Percentiles rank a stretch among this genome's conserved stretches.
phyloP scores from a whole-genome alignment of 2,797 vertebrate species.

The Catamblyrhynchus diadema region DNA sequence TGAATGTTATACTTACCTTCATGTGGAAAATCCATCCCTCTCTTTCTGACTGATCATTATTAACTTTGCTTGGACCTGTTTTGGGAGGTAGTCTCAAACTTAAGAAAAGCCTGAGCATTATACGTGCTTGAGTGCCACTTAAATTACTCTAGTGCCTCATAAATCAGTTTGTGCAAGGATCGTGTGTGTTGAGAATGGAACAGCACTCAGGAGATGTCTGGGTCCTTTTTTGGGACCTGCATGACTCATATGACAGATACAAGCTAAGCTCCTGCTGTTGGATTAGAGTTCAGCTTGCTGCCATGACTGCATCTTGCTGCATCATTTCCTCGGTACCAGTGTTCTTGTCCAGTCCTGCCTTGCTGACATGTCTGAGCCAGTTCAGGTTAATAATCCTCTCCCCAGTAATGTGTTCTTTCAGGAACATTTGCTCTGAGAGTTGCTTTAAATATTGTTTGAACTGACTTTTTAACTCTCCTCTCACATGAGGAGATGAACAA shows the following conservation, averaged over 20 bases:
- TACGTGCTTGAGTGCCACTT: not conserved
- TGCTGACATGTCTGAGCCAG: fast-evolving
- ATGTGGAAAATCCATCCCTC: not conserved
- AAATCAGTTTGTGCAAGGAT: not conserved
- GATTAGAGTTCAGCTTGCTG: not conserved
- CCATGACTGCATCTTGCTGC: not conserved
- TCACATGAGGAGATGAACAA: not conserved
- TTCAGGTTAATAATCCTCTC: not conserved
- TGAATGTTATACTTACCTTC: not conserved
- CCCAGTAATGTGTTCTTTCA: not conserved
- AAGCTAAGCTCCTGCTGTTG: not conserved
- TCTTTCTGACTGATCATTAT: not conserved
- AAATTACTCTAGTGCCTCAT: not conserved
- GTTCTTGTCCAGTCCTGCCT: not conserved
- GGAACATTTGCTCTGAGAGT: not conserved
- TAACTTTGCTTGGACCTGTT: not conserved
- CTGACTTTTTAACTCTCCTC: not conserved
- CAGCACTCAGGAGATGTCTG: not conserved
- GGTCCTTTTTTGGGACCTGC: not conserved
- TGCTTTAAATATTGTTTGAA: not conserved
- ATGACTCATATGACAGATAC: not conserved
- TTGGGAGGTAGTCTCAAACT: not conserved
- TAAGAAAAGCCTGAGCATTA: not conserved
- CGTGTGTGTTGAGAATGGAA: not conserved
- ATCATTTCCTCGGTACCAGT: not conserved